A percentile compares a stretch with the other conserved stretches of the same genome.
Conservation (phyloP, 2,113 vertebrate genomes). For the Protobothrops mucrosquamatus region DNA sequence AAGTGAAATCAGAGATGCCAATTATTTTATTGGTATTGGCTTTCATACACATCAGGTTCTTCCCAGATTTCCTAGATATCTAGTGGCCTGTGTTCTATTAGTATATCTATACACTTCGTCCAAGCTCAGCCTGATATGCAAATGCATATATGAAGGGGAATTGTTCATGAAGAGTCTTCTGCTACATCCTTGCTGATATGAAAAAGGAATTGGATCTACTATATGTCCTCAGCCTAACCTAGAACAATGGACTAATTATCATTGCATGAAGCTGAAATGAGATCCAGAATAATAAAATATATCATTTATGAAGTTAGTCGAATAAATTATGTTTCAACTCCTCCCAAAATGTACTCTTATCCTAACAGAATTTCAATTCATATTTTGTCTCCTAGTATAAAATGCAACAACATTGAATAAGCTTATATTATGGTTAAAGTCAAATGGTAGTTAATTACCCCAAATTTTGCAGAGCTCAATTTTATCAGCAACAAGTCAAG, state of each 20-base stretch:
- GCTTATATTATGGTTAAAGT: slow-evolving; percentile 18
- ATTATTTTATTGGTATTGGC: too few species aligned
- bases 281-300: neutral
- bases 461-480: slow-evolving; percentile 47
- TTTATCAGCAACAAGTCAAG: slow-evolving; percentile 56
- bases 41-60: too few species aligned
- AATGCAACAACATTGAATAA: slow-evolving; percentile 9
- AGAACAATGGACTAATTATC: neutral
- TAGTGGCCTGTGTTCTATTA: too few species aligned
- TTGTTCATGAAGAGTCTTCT: neutral
- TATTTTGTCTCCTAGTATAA: neutral
- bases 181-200: fast-evolving
- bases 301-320: neutral
- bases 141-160: neutral
- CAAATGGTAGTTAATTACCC: slow-evolving; percentile 47
- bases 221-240: too few species aligned
- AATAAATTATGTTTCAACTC: neutral
- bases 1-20: too few species aligned
- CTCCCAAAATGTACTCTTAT: slow-evolving; percentile 21
- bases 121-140: neutral
- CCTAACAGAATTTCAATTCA: neutral
- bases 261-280: neutral
- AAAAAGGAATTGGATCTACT: neutral
- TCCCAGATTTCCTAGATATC: neutral
- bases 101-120: neutral